Evolutionary conservation across 1,140 invertebrate genomes (phyloP), one percentile per base, ranked within the genome.

Genomic region (Papilio xuthus): DNA sequence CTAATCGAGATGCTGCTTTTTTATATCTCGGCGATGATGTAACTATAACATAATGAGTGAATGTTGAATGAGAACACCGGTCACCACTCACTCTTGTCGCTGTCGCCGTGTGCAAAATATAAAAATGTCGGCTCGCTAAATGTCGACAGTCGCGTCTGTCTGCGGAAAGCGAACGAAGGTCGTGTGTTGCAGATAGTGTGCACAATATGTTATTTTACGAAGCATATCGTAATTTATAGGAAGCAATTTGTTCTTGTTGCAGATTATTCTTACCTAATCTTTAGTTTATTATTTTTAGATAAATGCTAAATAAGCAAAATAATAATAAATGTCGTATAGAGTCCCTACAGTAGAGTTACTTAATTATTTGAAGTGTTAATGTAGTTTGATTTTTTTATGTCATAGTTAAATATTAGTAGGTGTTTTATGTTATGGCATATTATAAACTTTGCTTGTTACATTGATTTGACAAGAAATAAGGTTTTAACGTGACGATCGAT

Each of bases 51-150:
- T 42, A 41, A 41, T 4, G 32, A 37, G 28, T 18, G 69, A 41
- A 28, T 23, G 71, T 47, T 73, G 71, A 28, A 73, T 73, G 71
- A 18, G 23, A 26, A 28, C 60, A 67, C 26, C 37, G 41, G 37
- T 26, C 71, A 42, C 41, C 71, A 47, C 71, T 50, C n/a, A 37
- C 37, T 41, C 69, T 13, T 47, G 26, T 60, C 44, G 15, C n/a
- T 7, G 32, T 37, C 9, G 79, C 73, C 81, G 79, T 80, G 79
- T 79, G 81, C 81, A 82, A 82, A 82, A 82, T 80, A 69, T 78
- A 80, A 80, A 80, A 82, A 77, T 80, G 78, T 77, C 67, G 77
- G 77, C 79, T 76, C 75, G 69, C 77, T 42, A 77, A 80, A 72
- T 78, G 69, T 78, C 20, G 56, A 60, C 20, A 67, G 23, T 28